Evolutionary conservation across 2,113 vertebrate species (phyloP), one percentile per base, ranked within the genome.

Genomic region (Apaloderma vittatum): DNA sequence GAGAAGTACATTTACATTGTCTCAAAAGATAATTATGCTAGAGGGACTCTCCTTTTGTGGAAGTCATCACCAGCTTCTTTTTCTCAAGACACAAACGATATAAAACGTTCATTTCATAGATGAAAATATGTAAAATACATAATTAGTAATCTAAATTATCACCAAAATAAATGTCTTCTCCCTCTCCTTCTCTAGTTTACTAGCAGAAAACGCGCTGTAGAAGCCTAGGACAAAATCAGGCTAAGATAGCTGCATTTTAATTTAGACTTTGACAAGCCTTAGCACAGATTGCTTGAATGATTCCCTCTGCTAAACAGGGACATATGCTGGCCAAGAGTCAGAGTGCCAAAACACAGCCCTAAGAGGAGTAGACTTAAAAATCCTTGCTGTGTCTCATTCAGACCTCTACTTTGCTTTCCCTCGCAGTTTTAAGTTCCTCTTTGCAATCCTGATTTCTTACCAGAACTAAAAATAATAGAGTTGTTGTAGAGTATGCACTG

Each of bases 281-380:
- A 71, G 86, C 65, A 92, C 91, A 94, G 82, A 93, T 70, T 94
- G 94, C 66, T 67, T 71, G 76, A 95, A 70, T 22, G 61, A 70
- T 79, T 87, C 76, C 91, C 93, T 97, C 93, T 97, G 94, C 65
- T 91, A 61, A 86, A 86, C 76, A 86, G 94, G 82, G 93, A 88
- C 63, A 86, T 82, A 90, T 54, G 82, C 75, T 74, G 95, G 79
- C 95, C 91, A 92, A 92, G 95, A 94, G 88, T 92, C 86, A 95
- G 78, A 90, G 67, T 83, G 86, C 79, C 96, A 95, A 95, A 95
- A 95, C 0, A 4, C 82, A 93, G 81, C 49, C 74, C 36, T 70
- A 16, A 76, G 90, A 94, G 58, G 17, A 83, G 30, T 55, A 76
- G 55, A 62, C 45, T 57, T 73, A 40, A 75, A 92, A 70, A 73